Evolutionary conservation across 92 coral and sea anemone genomes (phyloP).

Genomic region (Epizoanthus scotinus): DNA sequence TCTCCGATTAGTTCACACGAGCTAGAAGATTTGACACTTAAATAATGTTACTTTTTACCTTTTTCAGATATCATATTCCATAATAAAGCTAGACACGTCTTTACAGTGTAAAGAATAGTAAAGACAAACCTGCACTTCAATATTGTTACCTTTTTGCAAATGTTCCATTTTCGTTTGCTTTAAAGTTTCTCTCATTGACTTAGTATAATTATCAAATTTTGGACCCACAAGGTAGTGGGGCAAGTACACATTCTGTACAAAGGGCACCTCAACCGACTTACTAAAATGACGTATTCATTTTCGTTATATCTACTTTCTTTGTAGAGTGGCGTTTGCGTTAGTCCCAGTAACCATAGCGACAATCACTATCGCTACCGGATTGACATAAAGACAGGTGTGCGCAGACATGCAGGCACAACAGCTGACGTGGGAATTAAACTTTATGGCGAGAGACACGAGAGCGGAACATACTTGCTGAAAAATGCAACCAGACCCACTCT

Average conservation of each 20-base stretch:
- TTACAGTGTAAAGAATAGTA: too few relatives aligned
- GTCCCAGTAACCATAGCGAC: conserved; percentile 83
- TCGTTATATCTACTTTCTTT: conserved; percentile 3
- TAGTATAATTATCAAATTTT: too few relatives aligned
- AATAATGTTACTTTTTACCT: too few relatives aligned
- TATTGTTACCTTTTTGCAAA: too few relatives aligned
- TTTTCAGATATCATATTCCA: not conserved
- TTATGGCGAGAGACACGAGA: conserved; percentile 80
- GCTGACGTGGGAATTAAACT: conserved; percentile 89
- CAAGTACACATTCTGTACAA: too few relatives aligned
- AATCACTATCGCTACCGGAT: conserved; percentile 78
- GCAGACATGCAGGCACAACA: conserved; percentile 89
- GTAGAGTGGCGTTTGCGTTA: conserved; percentile 66
- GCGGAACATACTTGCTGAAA: conserved; percentile 78
- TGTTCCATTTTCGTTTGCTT: too few relatives aligned
- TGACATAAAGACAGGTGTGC: conserved; percentile 81
- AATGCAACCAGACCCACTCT: conserved; percentile 52
- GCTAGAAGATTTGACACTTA: too few relatives aligned
- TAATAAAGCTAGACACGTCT: not conserved
- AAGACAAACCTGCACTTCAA: too few relatives aligned
- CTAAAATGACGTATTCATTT: not conserved
- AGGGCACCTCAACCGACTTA: too few relatives aligned
- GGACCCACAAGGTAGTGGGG: too few relatives aligned
- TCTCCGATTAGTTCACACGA: too few relatives aligned
- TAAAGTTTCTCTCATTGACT: too few relatives aligned